These are phyloP conservation scores for Lethenteron reissneri DNA, from an alignment of 2,113 vertebrate genomes.

Conservation along the genomic window DNA sequence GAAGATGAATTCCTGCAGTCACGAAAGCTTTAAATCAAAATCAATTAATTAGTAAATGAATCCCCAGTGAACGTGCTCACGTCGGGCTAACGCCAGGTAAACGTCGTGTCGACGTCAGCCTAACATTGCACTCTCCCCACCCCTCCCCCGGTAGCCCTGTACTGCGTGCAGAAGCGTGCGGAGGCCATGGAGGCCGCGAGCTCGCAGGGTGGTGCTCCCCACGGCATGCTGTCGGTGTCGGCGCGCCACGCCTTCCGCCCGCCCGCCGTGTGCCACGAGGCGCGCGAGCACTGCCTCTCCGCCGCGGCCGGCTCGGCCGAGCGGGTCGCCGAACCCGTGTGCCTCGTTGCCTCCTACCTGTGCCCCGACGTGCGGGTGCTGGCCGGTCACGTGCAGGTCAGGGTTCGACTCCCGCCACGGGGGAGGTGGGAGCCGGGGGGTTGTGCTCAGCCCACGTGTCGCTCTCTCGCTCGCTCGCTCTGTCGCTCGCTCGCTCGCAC, in stretches of 20 bases:
- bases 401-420: not conserved
- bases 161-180: conserved; percentile 57
- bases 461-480: not conserved
- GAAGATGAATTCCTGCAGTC: no score
- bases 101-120: not conserved
- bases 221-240: conserved; percentile 67
- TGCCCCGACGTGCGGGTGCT: conserved; percentile 75
- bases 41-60: not conserved
- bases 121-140: not conserved
- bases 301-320: no score
- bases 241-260: conserved; percentile 39
- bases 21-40: no score
- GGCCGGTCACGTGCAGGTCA: conserved; percentile 60
- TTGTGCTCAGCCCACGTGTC: not conserved
- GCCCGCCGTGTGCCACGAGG: conserved; percentile 40
- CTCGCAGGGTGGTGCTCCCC: conserved; percentile 31
- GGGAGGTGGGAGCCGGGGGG: not conserved
- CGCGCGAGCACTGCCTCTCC: conserved; percentile 45
- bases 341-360: conserved; percentile 56
- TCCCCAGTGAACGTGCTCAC: not conserved
- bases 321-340: conserved; percentile 25
- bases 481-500: no score
- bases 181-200: conserved; percentile 68
- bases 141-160: conserved; percentile 30
- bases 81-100: no score